A percentile compares a stretch with the other conserved stretches of the same genome.
phyloP scores from a whole-genome alignment of 2,113 vertebrate genomes.

The Puntigrus tetrazona region DNA sequence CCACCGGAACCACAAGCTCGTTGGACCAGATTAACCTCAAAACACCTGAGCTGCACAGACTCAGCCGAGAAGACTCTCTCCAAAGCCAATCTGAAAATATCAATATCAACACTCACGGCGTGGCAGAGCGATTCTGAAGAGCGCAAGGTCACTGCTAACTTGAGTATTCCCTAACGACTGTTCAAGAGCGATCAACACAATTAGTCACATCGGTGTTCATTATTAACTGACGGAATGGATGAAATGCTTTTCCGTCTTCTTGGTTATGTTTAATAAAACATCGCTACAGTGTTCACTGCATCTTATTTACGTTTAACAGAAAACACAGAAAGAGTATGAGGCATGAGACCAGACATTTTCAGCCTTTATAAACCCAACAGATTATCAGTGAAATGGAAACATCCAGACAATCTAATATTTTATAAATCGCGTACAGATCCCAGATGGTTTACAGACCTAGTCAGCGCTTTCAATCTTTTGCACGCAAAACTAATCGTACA shows the following conservation, averaged over 20 bases:
- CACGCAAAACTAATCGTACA: background rate
- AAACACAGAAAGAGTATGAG: background rate
- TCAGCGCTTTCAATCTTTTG: background rate
- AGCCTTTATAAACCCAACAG: background rate
- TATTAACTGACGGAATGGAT: conserved; percentile 1
- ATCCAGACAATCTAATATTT: background rate
- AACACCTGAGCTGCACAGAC: conserved; percentile 30
- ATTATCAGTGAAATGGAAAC: background rate
- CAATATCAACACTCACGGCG: background rate
- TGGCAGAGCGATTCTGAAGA: background rate
- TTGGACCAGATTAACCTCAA: conserved; percentile 32
- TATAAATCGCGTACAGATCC: background rate
- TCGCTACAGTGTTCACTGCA: background rate
- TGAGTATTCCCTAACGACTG: conserved; percentile 7
- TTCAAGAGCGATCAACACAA: background rate
- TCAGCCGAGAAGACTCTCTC: background rate
- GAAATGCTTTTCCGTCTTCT: background rate
- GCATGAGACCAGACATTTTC: background rate
- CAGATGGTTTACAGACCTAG: background rate
- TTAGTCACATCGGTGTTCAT: background rate
- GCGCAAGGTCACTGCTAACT: background rate
- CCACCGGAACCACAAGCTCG: conserved; percentile 16
- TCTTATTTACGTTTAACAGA: background rate
- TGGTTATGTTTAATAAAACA: background rate
- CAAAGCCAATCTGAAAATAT: background rate